Base-by-base conservation (phyloP, 2,888 invertebrate genomes). In the Scaptomyza polygonia region DNA sequence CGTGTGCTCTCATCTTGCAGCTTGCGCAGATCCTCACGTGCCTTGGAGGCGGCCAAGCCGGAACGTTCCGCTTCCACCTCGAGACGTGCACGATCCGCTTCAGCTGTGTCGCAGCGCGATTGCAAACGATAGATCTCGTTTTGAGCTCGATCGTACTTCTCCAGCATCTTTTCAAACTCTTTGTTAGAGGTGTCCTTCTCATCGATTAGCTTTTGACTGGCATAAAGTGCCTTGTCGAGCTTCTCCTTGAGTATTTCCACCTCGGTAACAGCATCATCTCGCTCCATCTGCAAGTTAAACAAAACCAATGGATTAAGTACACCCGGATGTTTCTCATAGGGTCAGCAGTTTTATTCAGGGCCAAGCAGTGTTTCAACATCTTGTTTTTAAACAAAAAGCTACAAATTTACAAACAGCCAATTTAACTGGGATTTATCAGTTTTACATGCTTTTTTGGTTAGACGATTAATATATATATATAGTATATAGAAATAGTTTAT, bases 61-160 rank as follows among this genome's bases (percentile, higher is more conserved):
- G 96, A 95, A 89, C 97, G 97, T 87, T 97, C 97, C 12, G 96
- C 93, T 91, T 97, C 97, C 69, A 97, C 93, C 88, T 97, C 96
- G 25, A 97, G 91, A 16, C 97, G 94, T 76, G 97, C 97, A 89
- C 97, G 95, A 89, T 98, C 98, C 1, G 96, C 96, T 92, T 97
- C 96, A 53, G 96, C 93, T 18, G 96, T 95, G 72, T 98, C 97
- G 91, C 97, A 94, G 90, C 97, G 96, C 79, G 96, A 96, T 91
- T 97, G 97, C 67, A 97, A 92, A 70, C 97, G 94, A 91, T 97
- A 97, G 64, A 97, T 94, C 92, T 98, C 98, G 81, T 96, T 96
- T 91, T 98, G 97, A 18, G 96, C 95, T 89, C 97, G 96, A 93
- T 97, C 97, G 92, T 96, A 97, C 93, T 97, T 97, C 92, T 97